Evolutionary conservation across 1,140 invertebrate species (phyloP), one percentile per base, ranked within the genome.

Genomic region (Nymphalis io): DNA sequence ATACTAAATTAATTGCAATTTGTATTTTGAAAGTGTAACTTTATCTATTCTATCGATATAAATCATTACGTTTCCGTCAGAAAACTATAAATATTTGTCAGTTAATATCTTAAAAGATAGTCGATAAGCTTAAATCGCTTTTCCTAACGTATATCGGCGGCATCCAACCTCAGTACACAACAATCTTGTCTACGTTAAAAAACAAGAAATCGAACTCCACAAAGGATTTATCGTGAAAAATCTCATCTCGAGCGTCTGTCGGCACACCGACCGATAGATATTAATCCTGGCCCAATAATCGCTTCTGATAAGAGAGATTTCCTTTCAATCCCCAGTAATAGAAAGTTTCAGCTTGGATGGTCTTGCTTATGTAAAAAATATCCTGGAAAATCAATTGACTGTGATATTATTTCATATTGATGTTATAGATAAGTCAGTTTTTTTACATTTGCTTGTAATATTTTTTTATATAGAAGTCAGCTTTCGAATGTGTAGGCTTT

Each of bases 201-300:
- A 80, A 77, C 67, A 80, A 59, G 57, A 60, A 73, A 55, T 65
- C 44, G 55, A 57, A 74, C 46, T 59, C 70, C 73, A 80, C 79
- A 82, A 79, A 82, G 81, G 80, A 79, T 82, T 80, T 80, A 78
- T 75, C 71, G 74, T 73, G 77, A 80, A 87, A 87, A 86, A 87
- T 84, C 79, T 79, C 75, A 83, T 82, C 75, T 78, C 65, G 67
- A 72, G 60, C 62, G 64, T 55, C 60, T 72, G 74, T 65, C 70
- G 64, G 71, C 75, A 59, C 80, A 74, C 69, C 40, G 73, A 53
- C 71, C 73, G 75, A 78, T 83, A 87, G 84, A 85, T 87, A 85
- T 88, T 87, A 88, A 88, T 85, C 85, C 80, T 70, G 70, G 67
- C 67, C 70, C 84, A 87, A 88, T 87, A 86, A 87, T 87, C 87